Conservation (phyloP, 2,888 invertebrate genomes). For the Alviniconcha strummeri region DNA sequence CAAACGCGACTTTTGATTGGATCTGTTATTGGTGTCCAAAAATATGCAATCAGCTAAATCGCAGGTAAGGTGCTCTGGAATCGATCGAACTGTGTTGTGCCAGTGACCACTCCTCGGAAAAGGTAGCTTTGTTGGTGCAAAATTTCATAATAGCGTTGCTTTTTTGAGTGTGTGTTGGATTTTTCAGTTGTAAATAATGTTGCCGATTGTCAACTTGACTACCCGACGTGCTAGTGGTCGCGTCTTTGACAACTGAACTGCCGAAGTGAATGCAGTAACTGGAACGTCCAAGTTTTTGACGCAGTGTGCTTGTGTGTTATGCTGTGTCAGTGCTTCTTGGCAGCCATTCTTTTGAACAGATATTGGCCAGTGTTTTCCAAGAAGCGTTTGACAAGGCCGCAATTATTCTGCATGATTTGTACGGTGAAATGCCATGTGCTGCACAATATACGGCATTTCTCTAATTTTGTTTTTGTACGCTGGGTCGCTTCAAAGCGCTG, state of each 20-base stretch:
- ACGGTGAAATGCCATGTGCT: too few relatives aligned
- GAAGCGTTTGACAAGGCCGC: conserved; percentile 36
- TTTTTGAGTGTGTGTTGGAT: background rate
- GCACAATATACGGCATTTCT: too few relatives aligned
- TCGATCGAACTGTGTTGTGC: conserved; percentile 6
- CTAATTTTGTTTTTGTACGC: too few relatives aligned
- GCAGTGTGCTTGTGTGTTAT: too few relatives aligned
- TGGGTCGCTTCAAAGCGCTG: too few relatives aligned
- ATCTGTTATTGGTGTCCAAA: conserved; percentile 3
- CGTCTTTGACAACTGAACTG: conserved; percentile 25
- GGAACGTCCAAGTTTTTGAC: too few relatives aligned
- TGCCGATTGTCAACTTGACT: background rate
- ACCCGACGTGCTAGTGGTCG: background rate
- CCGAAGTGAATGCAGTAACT: background rate
- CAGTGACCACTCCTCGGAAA: conserved; percentile 2
- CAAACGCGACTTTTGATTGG: conserved; percentile 30
- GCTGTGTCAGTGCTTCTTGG: too few relatives aligned
- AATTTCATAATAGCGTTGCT: background rate
- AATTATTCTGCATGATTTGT: too few relatives aligned
- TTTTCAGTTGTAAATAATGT: background rate
- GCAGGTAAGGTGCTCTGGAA: conserved; percentile 21
- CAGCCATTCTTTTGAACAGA: conserved; percentile 77
- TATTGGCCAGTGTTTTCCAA: conserved; percentile 84
- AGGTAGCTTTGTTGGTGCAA: background rate
- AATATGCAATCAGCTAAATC: conserved; percentile 29